Percentiles rank a stretch among this genome's conserved stretches.
These are phyloP conservation scores for Gila robusta DNA, from an alignment of 2,797 vertebrate species.

Conservation along the genomic window DNA sequence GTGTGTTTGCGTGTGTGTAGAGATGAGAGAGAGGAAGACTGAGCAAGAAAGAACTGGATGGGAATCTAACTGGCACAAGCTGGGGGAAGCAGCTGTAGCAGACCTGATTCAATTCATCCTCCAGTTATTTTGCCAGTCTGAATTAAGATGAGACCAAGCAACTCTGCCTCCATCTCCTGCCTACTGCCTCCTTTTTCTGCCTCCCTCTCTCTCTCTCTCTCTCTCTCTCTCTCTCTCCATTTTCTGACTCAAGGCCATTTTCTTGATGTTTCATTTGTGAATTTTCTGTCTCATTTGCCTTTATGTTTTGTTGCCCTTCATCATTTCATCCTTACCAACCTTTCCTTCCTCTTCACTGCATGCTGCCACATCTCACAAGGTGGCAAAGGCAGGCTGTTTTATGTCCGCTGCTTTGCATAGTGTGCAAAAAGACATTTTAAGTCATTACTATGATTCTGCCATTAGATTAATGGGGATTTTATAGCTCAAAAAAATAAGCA, in stretches of 20 bases:
- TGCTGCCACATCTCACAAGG: background rate
- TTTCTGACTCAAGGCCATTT: conserved; percentile 39
- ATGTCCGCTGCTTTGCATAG: conserved; percentile 20
- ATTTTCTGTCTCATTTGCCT: conserved; percentile 53
- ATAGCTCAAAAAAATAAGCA: background rate
- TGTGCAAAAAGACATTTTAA: conserved; percentile 32
- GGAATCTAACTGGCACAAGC: conserved; percentile 38
- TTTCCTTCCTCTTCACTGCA: conserved; percentile 26
- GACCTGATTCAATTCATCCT: conserved; percentile 68
- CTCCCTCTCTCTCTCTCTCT: background rate
- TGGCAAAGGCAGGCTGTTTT: conserved; percentile 32
- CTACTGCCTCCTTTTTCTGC: conserved; percentile 26
- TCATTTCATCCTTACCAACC: conserved; percentile 46
- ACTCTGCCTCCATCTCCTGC: conserved; percentile 56
- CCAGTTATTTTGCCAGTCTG: conserved; percentile 66
- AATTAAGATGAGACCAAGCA: conserved; percentile 53
- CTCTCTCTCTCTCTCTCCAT: conserved; percentile 12
- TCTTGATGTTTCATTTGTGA: conserved; percentile 43
- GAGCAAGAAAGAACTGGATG: conserved; percentile 16
- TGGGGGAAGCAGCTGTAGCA: conserved; percentile 59
- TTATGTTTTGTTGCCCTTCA: conserved; percentile 47
- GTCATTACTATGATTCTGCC: conserved; percentile 44
- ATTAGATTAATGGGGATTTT: conserved; percentile 33
- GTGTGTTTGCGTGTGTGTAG: conserved; percentile 18
- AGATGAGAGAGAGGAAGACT: conserved; percentile 2